Conservation (phyloP, 1,140 invertebrate genomes). For the Papilio glaucus region DNA sequence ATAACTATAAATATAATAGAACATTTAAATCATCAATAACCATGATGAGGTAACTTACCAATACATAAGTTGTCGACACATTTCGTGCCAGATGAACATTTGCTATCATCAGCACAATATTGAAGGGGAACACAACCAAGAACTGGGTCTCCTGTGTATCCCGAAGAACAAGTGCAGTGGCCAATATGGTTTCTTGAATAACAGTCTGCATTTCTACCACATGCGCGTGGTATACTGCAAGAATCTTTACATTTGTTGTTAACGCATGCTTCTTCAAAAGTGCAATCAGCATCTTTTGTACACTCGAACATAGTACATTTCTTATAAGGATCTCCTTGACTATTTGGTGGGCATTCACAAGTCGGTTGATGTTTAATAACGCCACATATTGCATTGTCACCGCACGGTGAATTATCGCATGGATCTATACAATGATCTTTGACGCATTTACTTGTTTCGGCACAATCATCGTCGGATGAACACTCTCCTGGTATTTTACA, state of each 20-base stretch:
- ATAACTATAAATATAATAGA: slow-evolving; percentile 27
- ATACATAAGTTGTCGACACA: slow-evolving; percentile 92
- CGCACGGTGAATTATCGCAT: slow-evolving; percentile 89
- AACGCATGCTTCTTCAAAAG: slow-evolving; percentile 88
- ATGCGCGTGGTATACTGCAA: slow-evolving; percentile 91
- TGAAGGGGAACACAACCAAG: slow-evolving; percentile 91
- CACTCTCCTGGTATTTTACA: slow-evolving; percentile 92
- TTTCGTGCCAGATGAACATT: slow-evolving; percentile 91
- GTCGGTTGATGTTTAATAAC: slow-evolving; percentile 87
- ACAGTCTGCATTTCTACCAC: slow-evolving; percentile 91
- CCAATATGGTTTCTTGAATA: slow-evolving; percentile 88
- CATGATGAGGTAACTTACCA: slow-evolving; percentile 76
- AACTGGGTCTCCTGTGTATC: slow-evolving; percentile 93
- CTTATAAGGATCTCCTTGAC: slow-evolving; percentile 89
- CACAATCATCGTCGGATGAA: slow-evolving; percentile 91
- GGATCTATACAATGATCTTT: slow-evolving; percentile 92
- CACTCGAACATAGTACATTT: slow-evolving; percentile 91
- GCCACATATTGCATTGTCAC: slow-evolving; percentile 89
- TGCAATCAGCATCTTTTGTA: slow-evolving; percentile 90
- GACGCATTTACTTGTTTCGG: slow-evolving; percentile 89
- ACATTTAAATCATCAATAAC: neutral
- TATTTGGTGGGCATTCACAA: slow-evolving; percentile 90
- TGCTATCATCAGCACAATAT: slow-evolving; percentile 89
- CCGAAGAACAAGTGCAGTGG: slow-evolving; percentile 90
- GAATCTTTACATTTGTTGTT: slow-evolving; percentile 92